Evolutionary conservation across 2,113 vertebrate species (phyloP).

Genomic region (Phoenicopterus ruber): DNA sequence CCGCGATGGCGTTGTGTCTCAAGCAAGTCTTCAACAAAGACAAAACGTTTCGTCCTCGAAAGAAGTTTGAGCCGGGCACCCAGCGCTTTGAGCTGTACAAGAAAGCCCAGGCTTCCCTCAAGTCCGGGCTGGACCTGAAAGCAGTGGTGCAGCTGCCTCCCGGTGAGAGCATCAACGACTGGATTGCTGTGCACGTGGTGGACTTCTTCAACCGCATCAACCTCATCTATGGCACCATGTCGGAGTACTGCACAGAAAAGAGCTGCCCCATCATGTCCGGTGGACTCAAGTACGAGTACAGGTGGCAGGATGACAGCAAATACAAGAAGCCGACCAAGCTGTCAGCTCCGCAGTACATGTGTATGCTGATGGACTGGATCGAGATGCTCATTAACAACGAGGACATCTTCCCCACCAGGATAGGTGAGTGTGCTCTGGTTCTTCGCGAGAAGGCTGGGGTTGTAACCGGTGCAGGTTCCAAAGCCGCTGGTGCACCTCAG

Average conservation of each 20-base stretch:
- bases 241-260: slow-evolving; percentile 88
- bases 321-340: slow-evolving; percentile 94
- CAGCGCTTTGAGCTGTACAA: slow-evolving; percentile 96
- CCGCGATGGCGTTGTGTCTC: slow-evolving; percentile 89
- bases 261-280: slow-evolving; percentile 95
- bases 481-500: background rate
- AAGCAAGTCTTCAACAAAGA: slow-evolving; percentile 98
- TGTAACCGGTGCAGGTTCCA: background rate
- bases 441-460: rapidly evolving
- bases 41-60: slow-evolving; percentile 93
- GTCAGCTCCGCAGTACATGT: slow-evolving; percentile 92
- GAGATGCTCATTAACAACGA: slow-evolving; percentile 95
- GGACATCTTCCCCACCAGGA: slow-evolving; percentile 92
- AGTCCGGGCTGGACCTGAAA: slow-evolving; percentile 92
- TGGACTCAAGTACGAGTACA: slow-evolving; percentile 91
- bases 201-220: slow-evolving; percentile 99
- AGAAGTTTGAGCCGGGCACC: slow-evolving; percentile 92
- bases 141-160: slow-evolving; percentile 92
- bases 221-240: slow-evolving; percentile 97
- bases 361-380: slow-evolving; percentile 96
- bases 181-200: slow-evolving; percentile 95
- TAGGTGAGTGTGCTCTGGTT: slow-evolving; percentile 80
- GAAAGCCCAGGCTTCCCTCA: slow-evolving; percentile 94
- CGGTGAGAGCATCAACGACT: slow-evolving; percentile 89
- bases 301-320: slow-evolving; percentile 92